Conservation (phyloP, 2,113 vertebrate genomes). For the Microcebus jonahi region DNA sequence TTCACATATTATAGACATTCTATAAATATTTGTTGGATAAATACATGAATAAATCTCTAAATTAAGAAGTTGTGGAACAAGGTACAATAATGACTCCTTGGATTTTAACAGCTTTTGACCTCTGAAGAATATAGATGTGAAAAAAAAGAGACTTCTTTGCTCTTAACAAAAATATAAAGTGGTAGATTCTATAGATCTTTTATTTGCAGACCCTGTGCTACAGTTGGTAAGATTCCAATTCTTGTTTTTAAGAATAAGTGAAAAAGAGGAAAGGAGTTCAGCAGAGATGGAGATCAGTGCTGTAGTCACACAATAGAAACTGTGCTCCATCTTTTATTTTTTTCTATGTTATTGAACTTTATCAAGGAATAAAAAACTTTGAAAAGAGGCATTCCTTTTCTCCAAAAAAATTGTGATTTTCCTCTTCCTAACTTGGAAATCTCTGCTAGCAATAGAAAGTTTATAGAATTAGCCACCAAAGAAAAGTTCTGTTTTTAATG, state of each 20-base stretch:
- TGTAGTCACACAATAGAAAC: not conserved
- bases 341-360: not conserved
- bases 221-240: not conserved
- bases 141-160: not conserved
- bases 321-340: not conserved
- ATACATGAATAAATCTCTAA: not conserved
- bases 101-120: not conserved
- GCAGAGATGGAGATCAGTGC: not conserved
- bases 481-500: not conserved
- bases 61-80: not conserved
- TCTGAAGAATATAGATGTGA: not conserved
- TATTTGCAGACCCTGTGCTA: not conserved
- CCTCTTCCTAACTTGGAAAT: not conserved
- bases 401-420: not conserved
- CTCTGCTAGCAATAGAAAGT: not conserved
- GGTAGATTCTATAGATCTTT: not conserved
- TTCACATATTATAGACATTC: not conserved
- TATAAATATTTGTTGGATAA: not conserved
- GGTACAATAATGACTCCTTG: not conserved
- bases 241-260: not conserved
- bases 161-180: slow-evolving; percentile 5
- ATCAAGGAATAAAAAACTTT: not conserved
- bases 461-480: not conserved
- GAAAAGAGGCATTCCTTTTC: not conserved
- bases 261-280: not conserved